A percentile compares a stretch with the other conserved stretches of the same genome.
Evolutionary conservation across 1,140 invertebrate genomes (phyloP).

Genomic region (Teleopsis dalmanni): DNA sequence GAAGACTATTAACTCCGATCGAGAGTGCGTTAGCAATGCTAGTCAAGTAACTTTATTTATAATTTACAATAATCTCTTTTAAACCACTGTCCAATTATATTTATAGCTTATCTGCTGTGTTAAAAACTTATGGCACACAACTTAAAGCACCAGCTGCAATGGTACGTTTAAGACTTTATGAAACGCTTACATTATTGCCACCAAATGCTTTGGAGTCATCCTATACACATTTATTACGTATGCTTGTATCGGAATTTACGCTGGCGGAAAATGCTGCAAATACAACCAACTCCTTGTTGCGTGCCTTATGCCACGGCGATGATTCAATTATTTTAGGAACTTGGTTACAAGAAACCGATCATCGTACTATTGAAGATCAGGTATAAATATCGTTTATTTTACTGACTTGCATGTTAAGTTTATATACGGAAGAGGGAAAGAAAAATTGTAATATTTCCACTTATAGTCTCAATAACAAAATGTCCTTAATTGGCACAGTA

Average conservation of each 20-base stretch:
- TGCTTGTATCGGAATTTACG: conserved; percentile 96
- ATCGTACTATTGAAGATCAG: conserved; percentile 95
- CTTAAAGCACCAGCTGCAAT: conserved; percentile 89
- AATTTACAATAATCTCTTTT: not conserved
- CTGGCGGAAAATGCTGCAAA: conserved; percentile 90
- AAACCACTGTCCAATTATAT: conserved; percentile 3
- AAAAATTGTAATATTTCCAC: no score
- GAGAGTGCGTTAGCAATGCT: conserved; percentile 92
- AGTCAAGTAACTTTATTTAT: conserved; percentile 64
- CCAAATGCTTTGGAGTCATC: conserved; percentile 77
- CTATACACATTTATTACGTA: conserved; percentile 76
- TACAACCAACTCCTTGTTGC: conserved; percentile 83
- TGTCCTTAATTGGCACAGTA: no score
- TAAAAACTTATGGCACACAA: conserved; percentile 89
- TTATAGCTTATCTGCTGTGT: conserved; percentile 67
- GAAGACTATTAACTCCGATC: conserved; percentile 79
- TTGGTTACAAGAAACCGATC: conserved; percentile 91
- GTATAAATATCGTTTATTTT: conserved; percentile 47
- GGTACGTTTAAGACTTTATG: conserved; percentile 84
- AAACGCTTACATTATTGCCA: conserved; percentile 77
- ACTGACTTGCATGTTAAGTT: not conserved
- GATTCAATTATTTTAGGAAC: conserved; percentile 81
- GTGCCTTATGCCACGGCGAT: conserved; percentile 81
- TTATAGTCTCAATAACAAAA: no score
- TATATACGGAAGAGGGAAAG: no score